A percentile compares a stretch with the other conserved stretches of the same genome.
These are phyloP conservation scores for Pentalonia nigronervosa DNA, from an alignment of 1,140 invertebrate species.

Conservation along the genomic window DNA sequence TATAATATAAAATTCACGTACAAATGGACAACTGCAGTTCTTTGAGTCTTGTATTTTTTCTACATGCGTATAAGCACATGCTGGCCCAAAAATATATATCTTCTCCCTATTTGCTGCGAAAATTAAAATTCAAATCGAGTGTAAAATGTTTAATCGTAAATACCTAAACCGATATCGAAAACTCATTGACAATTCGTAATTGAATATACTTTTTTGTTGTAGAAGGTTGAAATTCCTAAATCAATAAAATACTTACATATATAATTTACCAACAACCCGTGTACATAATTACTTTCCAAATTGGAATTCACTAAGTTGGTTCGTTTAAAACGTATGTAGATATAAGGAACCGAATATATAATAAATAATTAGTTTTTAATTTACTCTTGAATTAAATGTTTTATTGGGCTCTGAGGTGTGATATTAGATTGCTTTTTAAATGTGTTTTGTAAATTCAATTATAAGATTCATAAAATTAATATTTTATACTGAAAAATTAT, in stretches of 20 bases:
- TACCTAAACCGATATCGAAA: neutral
- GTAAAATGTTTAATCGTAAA: neutral
- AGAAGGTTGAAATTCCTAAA: neutral
- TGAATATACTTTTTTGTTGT: neutral
- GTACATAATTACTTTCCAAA: constrained; percentile 3
- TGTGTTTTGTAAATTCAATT: neutral
- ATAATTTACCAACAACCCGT: neutral
- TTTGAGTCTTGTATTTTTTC: neutral
- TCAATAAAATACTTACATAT: neutral
- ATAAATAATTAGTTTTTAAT: neutral
- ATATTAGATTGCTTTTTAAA: neutral
- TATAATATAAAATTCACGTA: neutral
- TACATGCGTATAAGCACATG: neutral
- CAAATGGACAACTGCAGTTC: neutral
- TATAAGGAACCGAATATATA: neutral
- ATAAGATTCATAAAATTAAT: neutral
- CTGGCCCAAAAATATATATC: neutral
- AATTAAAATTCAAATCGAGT: neutral
- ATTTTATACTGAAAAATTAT: neutral
- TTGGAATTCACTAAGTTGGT: neutral
- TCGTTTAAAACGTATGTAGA: neutral
- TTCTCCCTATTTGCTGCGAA: neutral
- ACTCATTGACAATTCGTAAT: neutral
- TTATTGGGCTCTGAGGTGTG: neutral
- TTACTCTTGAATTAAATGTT: neutral